Percentiles rank a stretch among this genome's conserved stretches.
Evolutionary conservation across 1,140 invertebrate genomes (phyloP).

Genomic region (Panagrolaimus sp.): DNA sequence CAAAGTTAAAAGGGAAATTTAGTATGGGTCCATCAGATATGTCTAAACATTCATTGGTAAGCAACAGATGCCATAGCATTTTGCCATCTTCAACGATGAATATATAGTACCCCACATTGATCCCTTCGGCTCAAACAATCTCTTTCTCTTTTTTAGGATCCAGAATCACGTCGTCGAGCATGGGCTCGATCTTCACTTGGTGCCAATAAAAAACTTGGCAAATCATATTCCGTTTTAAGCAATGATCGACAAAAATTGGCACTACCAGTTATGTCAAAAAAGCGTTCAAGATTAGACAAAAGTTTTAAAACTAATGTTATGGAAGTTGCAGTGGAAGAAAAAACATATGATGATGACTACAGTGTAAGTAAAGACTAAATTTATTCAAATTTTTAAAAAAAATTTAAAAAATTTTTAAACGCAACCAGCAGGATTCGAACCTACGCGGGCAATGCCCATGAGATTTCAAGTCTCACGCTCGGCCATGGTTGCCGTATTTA

Average conservation of each 20-base stretch:
- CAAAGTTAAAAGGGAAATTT: constrained; percentile 31
- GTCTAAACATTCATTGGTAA: constrained; percentile 16
- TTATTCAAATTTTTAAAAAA: constrained; percentile 1
- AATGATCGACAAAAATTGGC: constrained; percentile 45
- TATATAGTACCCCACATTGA: not conserved
- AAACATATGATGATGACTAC: constrained; percentile 28
- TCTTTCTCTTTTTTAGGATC: constrained; percentile 31
- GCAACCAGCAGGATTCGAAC: constrained; percentile 75
- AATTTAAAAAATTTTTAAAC: not conserved
- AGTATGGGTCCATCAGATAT: constrained; percentile 37
- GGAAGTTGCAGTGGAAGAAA: constrained; percentile 40
- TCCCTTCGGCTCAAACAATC: not conserved
- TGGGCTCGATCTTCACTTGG: constrained; percentile 53
- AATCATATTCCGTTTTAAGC: constrained; percentile 53
- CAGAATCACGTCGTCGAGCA: constrained; percentile 44
- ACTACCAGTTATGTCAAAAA: constrained; percentile 48
- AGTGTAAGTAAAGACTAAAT: constrained; percentile 15
- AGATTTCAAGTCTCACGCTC: constrained; percentile 75
- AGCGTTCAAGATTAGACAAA: constrained; percentile 33
- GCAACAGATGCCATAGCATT: not conserved
- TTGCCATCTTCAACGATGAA: constrained; percentile 9
- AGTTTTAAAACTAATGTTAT: constrained; percentile 43
- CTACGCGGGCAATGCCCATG: constrained; percentile 74
- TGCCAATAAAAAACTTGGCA: constrained; percentile 42
- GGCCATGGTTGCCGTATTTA: constrained; percentile 60